Percentiles rank a stretch among this genome's conserved stretches.
Conservation (phyloP, 2,113 vertebrate species). For the Himantopus leucocephalus region DNA sequence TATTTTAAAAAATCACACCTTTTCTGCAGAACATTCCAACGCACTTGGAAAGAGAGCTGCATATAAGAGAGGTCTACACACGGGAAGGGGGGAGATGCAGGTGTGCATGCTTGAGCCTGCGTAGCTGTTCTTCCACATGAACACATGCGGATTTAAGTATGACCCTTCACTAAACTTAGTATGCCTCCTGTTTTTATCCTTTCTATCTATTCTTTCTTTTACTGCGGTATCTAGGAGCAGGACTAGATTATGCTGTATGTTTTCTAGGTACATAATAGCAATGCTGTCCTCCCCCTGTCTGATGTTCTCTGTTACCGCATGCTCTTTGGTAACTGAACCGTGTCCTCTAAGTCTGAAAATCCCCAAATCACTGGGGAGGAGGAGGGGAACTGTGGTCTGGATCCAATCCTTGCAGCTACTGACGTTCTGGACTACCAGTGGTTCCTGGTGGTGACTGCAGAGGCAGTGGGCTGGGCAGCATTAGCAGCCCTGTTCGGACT, state of each 20-base stretch:
- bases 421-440: neutral
- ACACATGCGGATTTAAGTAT: neutral
- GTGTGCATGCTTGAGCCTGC: neutral
- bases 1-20: neutral
- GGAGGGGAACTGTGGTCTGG: neutral
- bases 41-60: neutral
- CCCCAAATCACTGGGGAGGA: neutral
- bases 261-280: neutral
- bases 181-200: neutral
- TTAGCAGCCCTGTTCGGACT: neutral
- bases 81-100: neutral
- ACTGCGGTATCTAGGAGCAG: neutral
- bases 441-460: neutral
- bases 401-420: neutral
- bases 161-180: neutral
- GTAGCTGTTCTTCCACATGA: neutral
- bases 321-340: neutral
- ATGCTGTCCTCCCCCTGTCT: neutral
- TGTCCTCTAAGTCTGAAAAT: neutral
- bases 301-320: neutral
- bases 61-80: accelerated
- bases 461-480: neutral
- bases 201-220: neutral
- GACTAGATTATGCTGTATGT: neutral
- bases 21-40: neutral